Base-by-base conservation (phyloP, 2,797 vertebrate genomes). In the Huso huso region DNA sequence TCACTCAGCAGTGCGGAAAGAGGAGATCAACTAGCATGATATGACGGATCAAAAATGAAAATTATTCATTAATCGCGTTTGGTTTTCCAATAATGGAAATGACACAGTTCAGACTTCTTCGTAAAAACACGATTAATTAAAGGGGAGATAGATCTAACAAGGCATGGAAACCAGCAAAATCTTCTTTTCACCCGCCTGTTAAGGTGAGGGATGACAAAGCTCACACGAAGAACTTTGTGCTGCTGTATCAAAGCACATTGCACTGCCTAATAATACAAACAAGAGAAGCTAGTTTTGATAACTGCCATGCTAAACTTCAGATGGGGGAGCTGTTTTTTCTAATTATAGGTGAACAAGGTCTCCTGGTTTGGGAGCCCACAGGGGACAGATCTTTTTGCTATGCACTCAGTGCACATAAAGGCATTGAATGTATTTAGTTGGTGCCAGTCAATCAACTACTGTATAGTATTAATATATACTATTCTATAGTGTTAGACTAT, bases 61-160 rank as follows among this genome's bases (percentile, higher is more conserved):
- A 96, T 94, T 84, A 94, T 95, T 95, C 95, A 95, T 97, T 97
- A 96, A 96, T 94, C 87, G 91, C 89, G 86, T 90, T 37, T 93
- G 92, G 89, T 88, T 94, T 95, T 91, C 90, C 90, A 94, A 95
- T 96, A 93, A 96, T 95, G 93, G 92, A 92, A 95, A 94, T 91
- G 94, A 96, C 95, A 95, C 94, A 93, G 93, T 95, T 95, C 94
- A 97, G 93, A 94, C 88, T 87, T 90, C 92, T 95, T 93, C 89
- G 86, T 94, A 95, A 97, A 97, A 98, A 97, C 94, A 96, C 92
- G 93, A 95, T 96, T 97, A 95, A 97, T 97, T 97, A 98, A 95
- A 95, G 91, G 88, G 90, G 94, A 93, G 94, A 96, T 94, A 91
- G 92, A 93, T 92, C 93, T 94, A 97, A 96, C 94, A 94, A 95